These are phyloP conservation scores for Loriculus beryllinus DNA, from an alignment of 2,797 vertebrate genomes.

Conservation along the genomic window DNA sequence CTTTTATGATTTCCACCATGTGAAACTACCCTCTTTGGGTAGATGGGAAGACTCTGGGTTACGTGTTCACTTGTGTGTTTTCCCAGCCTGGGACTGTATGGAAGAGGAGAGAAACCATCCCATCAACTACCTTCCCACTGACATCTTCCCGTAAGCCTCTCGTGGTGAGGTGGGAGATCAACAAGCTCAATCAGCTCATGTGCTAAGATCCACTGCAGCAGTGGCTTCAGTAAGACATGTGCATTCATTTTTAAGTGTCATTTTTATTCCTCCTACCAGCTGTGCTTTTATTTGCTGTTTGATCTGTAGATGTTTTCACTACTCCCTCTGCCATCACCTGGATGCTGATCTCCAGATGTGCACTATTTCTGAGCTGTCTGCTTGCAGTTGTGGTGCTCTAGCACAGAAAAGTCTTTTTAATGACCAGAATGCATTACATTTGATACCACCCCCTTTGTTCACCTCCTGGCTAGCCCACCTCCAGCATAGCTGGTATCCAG, in stretches of 20 bases:
- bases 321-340: neutral
- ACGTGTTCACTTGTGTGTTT: neutral
- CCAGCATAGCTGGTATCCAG: neutral
- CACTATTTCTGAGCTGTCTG: rapidly evolving
- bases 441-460: neutral
- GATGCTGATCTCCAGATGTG: neutral
- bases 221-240: neutral
- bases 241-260: neutral
- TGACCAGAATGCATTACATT: neutral
- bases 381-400: neutral
- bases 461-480: neutral
- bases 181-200: neutral
- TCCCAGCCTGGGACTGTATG: neutral
- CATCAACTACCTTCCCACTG: neutral
- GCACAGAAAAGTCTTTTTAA: neutral
- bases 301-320: neutral
- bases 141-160: neutral
- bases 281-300: neutral
- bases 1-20: neutral
- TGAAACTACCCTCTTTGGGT: neutral
- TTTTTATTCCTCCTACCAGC: neutral
- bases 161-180: neutral
- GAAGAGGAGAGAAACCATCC: neutral
- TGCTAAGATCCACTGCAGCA: neutral
- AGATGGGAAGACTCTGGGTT: neutral